Conservation (phyloP, 2,888 invertebrate genomes). For the Ceraclea dissimilis region DNA sequence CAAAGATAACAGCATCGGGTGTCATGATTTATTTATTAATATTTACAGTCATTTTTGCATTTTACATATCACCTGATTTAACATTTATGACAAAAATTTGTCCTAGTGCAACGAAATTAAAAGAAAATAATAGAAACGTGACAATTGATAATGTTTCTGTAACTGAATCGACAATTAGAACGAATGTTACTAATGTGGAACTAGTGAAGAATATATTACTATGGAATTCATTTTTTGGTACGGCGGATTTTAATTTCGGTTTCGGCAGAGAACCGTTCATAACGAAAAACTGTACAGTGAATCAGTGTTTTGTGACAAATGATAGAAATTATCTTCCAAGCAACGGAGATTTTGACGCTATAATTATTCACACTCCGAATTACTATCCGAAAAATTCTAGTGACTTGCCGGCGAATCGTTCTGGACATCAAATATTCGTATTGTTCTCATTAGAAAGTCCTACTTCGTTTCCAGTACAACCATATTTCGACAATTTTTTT, state of each 20-base stretch:
- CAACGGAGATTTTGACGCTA: conserved; percentile 42
- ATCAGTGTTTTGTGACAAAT: conserved; percentile 42
- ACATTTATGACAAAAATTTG: no score
- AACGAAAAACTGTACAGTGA: conserved; percentile 33
- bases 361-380: conserved; percentile 45
- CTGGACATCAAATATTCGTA: conserved; percentile 40
- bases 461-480: conserved; percentile 26
- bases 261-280: conserved; percentile 34
- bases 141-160: no score
- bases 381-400: conserved; percentile 31
- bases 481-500: conserved; percentile 38
- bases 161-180: not conserved
- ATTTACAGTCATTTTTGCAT: no score
- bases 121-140: no score
- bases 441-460: conserved; percentile 43
- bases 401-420: conserved; percentile 34
- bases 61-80: no score
- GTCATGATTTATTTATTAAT: no score
- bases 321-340: conserved; percentile 32
- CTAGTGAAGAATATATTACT: conserved; percentile 8
- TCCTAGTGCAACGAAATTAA: no score
- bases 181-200: not conserved
- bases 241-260: conserved; percentile 36
- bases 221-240: conserved; percentile 33
- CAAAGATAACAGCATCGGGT: no score